Evolutionary conservation across 2,113 vertebrate species (phyloP).

Genomic region (Pandion haliaetus): DNA sequence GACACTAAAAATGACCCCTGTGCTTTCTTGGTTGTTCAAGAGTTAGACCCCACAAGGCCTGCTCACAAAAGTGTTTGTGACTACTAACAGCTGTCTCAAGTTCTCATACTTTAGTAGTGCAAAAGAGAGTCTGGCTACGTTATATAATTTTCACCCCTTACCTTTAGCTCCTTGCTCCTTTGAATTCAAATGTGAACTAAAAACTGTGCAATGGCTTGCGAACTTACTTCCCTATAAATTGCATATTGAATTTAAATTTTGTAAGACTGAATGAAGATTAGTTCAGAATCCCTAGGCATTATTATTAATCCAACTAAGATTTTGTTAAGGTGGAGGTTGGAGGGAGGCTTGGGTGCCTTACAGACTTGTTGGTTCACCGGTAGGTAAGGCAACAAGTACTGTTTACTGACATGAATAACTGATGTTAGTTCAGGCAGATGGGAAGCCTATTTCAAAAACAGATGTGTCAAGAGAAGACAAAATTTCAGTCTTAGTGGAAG

Average conservation of each 20-base stretch:
- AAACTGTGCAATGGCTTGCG: background rate
- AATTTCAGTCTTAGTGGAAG: background rate
- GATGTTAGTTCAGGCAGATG: background rate
- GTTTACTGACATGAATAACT: background rate
- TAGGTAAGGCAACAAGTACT: background rate
- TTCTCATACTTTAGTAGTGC: background rate
- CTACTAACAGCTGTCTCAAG: background rate
- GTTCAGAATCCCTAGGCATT: background rate
- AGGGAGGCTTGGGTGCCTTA: background rate
- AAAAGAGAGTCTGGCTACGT: background rate
- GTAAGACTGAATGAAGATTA: background rate
- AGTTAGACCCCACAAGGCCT: background rate
- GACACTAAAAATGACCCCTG: rapidly evolving
- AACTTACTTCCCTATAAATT: background rate
- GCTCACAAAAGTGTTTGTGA: background rate
- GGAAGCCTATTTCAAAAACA: background rate
- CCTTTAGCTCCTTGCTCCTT: background rate
- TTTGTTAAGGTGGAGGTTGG: background rate
- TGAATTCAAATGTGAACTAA: background rate
- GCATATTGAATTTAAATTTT: background rate
- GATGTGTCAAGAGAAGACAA: background rate
- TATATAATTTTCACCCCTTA: background rate
- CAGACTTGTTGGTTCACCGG: background rate
- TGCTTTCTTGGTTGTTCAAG: background rate
- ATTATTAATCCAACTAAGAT: background rate